Evolutionary conservation across 2,113 vertebrate genomes (phyloP), one percentile per base, ranked within the genome.

Genomic region (Hemicordylus capensis): DNA sequence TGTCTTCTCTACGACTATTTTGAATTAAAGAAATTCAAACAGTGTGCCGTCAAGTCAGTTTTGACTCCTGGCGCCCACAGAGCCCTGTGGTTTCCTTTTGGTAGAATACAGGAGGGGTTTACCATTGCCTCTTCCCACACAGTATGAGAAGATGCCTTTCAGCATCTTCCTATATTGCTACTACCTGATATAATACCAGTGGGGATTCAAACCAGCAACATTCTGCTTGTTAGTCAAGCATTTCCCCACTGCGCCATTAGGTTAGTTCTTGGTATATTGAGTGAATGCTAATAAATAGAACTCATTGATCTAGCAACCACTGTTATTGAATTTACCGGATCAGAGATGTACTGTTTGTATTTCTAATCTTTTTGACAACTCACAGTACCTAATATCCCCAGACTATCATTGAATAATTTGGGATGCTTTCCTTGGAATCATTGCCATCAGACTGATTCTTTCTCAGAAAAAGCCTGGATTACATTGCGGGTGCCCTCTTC

Each of bases 191-290:
- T n/a, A n/a, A n/a, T n/a, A n/a, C n/a, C n/a, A n/a, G n/a, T n/a
- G n/a, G n/a, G n/a, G n/a, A n/a, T n/a, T n/a, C n/a, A n/a, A n/a
- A n/a, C n/a, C n/a, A n/a, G n/a, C n/a, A n/a, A n/a, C n/a, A n/a
- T n/a, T n/a, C n/a, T n/a, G n/a, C n/a, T n/a, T n/a, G n/a, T n/a
- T n/a, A n/a, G n/a, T n/a, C n/a, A n/a, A n/a, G n/a, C n/a, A n/a
- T n/a, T n/a, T n/a, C n/a, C n/a, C n/a, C n/a, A n/a, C n/a, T n/a
- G n/a, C n/a, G n/a, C n/a, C n/a, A n/a, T n/a, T n/a, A n/a, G n/a
- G n/a, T 93, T 92, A 89, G 67, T 64, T 39, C 85, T 54, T 90
- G 80, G 86, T 89, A 91, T 91, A 90, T 6, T 81, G 78, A 85
- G 34, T 88, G 76, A 90, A 87, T 89, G 67, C 88, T 2, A 89